Base-by-base conservation (phyloP, 1,140 invertebrate genomes). In the Ceratoteleas bidentatus region DNA sequence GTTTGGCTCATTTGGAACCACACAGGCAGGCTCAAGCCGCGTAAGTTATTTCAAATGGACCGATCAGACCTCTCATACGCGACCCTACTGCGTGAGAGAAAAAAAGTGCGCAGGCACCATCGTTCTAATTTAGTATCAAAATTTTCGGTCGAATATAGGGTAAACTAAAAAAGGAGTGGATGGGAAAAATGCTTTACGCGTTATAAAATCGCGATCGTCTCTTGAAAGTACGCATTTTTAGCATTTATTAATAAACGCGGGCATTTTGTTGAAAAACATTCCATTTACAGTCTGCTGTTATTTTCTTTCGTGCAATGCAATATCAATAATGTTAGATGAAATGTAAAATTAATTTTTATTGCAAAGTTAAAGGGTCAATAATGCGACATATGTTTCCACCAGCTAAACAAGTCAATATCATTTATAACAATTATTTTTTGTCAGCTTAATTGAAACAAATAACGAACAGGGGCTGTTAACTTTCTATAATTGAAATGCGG, bases 11-110 rank as follows among this genome's bases (percentile, higher is more conserved):
- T 74, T 74, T 74, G 43, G 65, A 57, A 74, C 40, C 36, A 64
- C 70, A 38, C 53, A 73, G 69, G 56, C 47, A 54, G 58, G 47
- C 36, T 61, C 54, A 49, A 47, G 9, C 49, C 45, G 60, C 69
- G 52, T 73, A 73, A 73, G 52, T 62, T 73, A 73, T 64, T 73
- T 73, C 50, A 73, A 73, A 73, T 73, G 69, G 60, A 73, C 47
- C 47, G 57, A 45, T 61, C 15, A 45, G 11, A 10, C 32, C 24
- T 34, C 33, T 49, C 9, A 43, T 33, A 69, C 40, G 64, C 43
- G 49, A 58, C 10, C 14, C 54, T 40, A 52, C 33, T 32, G 15
- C 13, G 32, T 6, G 36, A 65, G 34, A 53, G 34, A 53, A 65
- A 69, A 69, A 69, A 45, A 24, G 24, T 34, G 7, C 60, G 9